These are phyloP conservation scores for Sparidentex hasta DNA, from an alignment of 2,797 vertebrate species.

Conservation along the genomic window DNA sequence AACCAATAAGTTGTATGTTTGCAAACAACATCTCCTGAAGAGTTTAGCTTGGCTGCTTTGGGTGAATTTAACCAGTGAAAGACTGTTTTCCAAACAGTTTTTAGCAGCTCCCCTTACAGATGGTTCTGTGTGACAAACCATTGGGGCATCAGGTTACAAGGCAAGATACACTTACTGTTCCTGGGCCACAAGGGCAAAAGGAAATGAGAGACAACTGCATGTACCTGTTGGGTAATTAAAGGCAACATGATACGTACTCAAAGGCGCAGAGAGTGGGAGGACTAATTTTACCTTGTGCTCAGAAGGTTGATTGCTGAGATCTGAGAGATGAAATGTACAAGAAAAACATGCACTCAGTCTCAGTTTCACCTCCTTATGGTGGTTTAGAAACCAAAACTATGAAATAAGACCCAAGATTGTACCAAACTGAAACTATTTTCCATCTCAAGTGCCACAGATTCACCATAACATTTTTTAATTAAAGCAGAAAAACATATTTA, in stretches of 20 bases:
- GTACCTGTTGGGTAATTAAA: not conserved
- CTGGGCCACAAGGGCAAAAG: not conserved
- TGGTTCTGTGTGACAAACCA: not conserved
- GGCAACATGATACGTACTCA: too few relatives aligned
- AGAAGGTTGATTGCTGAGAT: constrained; percentile 1
- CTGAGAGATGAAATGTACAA: not conserved
- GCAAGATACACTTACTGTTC: not conserved
- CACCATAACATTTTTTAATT: not conserved
- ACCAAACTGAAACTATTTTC: not conserved
- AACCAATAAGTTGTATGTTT: too few relatives aligned
- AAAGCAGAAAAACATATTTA: not conserved
- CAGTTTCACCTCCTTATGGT: too few relatives aligned
- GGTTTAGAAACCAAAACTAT: not conserved
- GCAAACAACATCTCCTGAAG: too few relatives aligned
- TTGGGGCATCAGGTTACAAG: too few relatives aligned
- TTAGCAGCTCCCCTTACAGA: not conserved
- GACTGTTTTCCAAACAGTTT: too few relatives aligned
- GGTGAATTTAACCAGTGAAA: too few relatives aligned
- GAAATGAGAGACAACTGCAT: not conserved
- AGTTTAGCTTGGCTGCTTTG: too few relatives aligned
- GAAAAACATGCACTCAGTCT: too few relatives aligned
- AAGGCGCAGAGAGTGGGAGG: not conserved
- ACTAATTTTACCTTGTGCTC: not conserved
- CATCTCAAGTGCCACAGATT: too few relatives aligned
- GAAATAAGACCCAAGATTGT: not conserved